Conservation (phyloP, 1,140 invertebrate species). For the Chionoecetes opilio region DNA sequence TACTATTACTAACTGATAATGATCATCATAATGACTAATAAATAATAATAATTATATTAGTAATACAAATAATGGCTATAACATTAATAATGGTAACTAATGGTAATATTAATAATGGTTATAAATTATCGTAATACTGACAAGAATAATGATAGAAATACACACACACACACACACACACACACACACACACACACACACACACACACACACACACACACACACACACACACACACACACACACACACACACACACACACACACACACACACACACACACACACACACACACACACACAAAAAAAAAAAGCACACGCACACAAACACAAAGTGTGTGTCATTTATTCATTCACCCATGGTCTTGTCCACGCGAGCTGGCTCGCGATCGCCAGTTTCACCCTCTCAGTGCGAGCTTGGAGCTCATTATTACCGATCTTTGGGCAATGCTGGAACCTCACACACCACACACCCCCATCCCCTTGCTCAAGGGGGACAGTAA, state of each 20-base stretch:
- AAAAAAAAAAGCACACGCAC: too few relatives aligned
- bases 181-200: slow-evolving; percentile 49
- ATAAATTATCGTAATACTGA: not conserved
- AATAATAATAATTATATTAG: not conserved
- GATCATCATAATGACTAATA: slow-evolving; percentile 2
- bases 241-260: not conserved
- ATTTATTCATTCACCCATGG: not conserved
- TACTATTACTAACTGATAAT: too few relatives aligned
- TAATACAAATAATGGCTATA: not conserved
- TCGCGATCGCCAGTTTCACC: too few relatives aligned
- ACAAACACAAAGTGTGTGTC: too few relatives aligned
- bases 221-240: not conserved
- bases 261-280: too few relatives aligned
- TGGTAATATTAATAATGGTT: not conserved
- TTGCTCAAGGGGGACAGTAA: too few relatives aligned
- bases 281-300: too few relatives aligned
- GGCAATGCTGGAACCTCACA: too few relatives aligned
- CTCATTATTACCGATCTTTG: too few relatives aligned
- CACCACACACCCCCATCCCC: too few relatives aligned
- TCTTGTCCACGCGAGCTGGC: too few relatives aligned
- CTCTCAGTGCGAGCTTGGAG: too few relatives aligned
- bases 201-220: not conserved
- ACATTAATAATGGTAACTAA: slow-evolving; percentile 11
- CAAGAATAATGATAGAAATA: not conserved
- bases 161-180: slow-evolving; percentile 47